A percentile compares a stretch with the other conserved stretches of the same genome.
Conservation (phyloP, 1,140 invertebrate species). For the Philotrypesis tridentata region DNA sequence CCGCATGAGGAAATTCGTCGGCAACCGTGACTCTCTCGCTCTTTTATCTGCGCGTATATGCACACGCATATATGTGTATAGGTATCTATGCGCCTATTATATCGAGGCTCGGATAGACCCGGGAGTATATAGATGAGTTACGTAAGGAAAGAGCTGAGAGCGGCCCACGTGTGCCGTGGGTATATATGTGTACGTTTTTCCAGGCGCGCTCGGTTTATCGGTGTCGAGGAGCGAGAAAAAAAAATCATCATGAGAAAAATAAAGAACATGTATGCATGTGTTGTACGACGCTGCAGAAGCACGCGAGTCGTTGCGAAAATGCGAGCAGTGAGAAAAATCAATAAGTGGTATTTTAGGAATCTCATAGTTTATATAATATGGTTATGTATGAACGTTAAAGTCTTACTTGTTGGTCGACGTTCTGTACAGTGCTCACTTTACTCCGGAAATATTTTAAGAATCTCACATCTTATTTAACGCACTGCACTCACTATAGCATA, state of each 20-base stretch:
- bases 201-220: background rate
- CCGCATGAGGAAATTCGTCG: too few species aligned
- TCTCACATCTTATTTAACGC: too few species aligned
- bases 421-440: too few species aligned
- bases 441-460: too few species aligned
- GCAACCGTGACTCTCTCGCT: background rate
- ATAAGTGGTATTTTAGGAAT: too few species aligned
- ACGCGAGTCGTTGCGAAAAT: too few species aligned
- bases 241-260: background rate
- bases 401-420: too few species aligned
- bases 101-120: background rate
- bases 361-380: too few species aligned
- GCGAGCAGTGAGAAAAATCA: too few species aligned
- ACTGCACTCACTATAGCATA: too few species aligned
- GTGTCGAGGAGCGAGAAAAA: background rate
- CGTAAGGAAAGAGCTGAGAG: background rate
- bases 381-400: too few species aligned
- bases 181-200: too few species aligned
- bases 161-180: background rate
- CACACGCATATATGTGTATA: background rate
- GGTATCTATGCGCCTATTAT: background rate
- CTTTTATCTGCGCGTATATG: background rate
- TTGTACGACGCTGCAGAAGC: background rate
- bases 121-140: background rate
- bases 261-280: background rate